Base-by-base conservation (phyloP, 1,140 invertebrate genomes). In the Drosophila mayri region DNA sequence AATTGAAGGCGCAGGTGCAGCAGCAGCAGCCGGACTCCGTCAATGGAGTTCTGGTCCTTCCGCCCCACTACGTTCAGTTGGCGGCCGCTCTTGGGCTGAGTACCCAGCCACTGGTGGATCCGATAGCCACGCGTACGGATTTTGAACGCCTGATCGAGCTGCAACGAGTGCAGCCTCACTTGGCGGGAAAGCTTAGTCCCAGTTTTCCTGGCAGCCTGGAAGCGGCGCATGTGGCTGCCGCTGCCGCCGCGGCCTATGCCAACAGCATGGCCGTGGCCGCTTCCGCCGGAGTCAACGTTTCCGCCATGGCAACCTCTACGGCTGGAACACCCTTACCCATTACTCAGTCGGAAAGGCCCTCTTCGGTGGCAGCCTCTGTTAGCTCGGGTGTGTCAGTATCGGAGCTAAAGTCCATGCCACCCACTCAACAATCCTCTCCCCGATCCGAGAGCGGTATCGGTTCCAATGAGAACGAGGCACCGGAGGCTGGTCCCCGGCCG, bases 1-100 rank as follows among this genome's bases (percentile, higher is more conserved):
- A 87, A 72, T 74, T 79, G 12, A 91, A 84, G 54, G 77, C 63
- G 44, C 68, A 62, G 22, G 50, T 44, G 63, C 65, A 71, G 44
- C 65, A 60, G 61, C 61, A 71, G 49, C 67, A 72, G 22, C 52
- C 70, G 8, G 83, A 83, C 14, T 60, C 58, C 3, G 38, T 64
- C 46, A 85, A 79, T 22, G 81, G 84, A 1, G 78, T 91, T 4
- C 73, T 92, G 7, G 86, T 92, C 40, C 49, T 92, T 20, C 90
- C 92, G 10, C 91, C 90, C 30, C 91, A 92, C 49, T 92, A 92
- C 58, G 85, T 92, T n/a, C 90, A 92, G 52, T 72, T 92, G 38
- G 91, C 92, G 14, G 90, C 90, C 1, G 91, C 92, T 3, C 62
- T 92, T 10, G 91, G 91, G 0, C 49, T 92, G 4, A 92, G 88